A percentile compares a stretch with the other conserved stretches of the same genome.
phyloP scores from a whole-genome alignment of 2,113 vertebrate genomes.

The Syngnathus scovelli region DNA sequence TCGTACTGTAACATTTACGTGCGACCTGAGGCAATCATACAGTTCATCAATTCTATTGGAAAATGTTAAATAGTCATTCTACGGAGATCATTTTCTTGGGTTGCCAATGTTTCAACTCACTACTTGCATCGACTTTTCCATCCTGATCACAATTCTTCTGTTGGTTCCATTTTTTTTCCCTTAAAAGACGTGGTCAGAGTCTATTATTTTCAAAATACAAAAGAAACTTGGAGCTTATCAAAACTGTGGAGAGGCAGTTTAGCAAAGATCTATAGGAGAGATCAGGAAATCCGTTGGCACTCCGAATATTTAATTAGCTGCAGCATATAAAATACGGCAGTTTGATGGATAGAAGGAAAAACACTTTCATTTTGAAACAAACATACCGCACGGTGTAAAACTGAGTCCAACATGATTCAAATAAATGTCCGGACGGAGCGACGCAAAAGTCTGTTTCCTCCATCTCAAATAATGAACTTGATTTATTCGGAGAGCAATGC shows the following conservation, averaged over 20 bases:
- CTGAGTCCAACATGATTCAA: slow-evolving; percentile 38
- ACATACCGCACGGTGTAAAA: neutral
- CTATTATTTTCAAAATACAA: neutral
- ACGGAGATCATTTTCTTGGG: slow-evolving; percentile 41
- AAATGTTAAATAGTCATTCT: slow-evolving; percentile 54
- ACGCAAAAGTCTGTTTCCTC: slow-evolving; percentile 2
- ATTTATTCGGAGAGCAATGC: neutral
- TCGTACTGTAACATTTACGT: slow-evolving; percentile 47
- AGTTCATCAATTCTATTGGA: slow-evolving; percentile 26
- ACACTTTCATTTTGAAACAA: neutral
- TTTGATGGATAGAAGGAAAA: neutral
- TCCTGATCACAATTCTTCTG: slow-evolving; percentile 16
- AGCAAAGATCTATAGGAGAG: neutral
- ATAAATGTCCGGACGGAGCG: slow-evolving; percentile 62
- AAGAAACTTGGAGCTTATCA: neutral
- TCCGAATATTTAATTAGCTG: neutral
- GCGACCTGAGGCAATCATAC: slow-evolving; percentile 42
- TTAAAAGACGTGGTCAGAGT: slow-evolving; percentile 16
- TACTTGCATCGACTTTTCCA: slow-evolving; percentile 15
- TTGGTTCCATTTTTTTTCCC: neutral
- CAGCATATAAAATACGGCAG: neutral
- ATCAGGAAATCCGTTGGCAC: neutral
- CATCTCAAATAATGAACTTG: slow-evolving; percentile 5
- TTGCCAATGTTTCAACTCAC: slow-evolving; percentile 24
- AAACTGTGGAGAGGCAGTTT: neutral